phyloP scores from a whole-genome alignment of 2,888 invertebrate species.

The Limnephilus auricula region DNA sequence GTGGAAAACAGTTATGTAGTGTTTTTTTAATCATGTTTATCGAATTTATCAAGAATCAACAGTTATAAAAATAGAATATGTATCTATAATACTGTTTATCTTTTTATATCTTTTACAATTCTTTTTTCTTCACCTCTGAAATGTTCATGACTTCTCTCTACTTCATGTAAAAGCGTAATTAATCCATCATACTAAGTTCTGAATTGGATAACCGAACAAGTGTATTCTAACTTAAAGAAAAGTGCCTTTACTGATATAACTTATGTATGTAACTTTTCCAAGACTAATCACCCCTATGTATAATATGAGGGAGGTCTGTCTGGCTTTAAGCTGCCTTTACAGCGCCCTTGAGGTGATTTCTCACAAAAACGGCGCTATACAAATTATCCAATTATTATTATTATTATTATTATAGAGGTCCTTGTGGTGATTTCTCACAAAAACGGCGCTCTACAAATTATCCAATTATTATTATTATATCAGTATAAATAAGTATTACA shows the following conservation, averaged over 20 bases:
- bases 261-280: slow-evolving; percentile 59
- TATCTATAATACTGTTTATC: slow-evolving; percentile 10
- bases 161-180: slow-evolving; percentile 31
- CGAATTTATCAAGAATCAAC: background rate
- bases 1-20: background rate
- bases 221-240: slow-evolving; percentile 58
- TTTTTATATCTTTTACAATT: slow-evolving; percentile 40
- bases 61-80: slow-evolving; percentile 8
- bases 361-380: too few relatives aligned
- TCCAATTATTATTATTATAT: too few relatives aligned
- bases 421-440: too few relatives aligned
- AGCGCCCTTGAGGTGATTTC: too few relatives aligned
- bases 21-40: background rate
- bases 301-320: slow-evolving; percentile 46
- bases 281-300: slow-evolving; percentile 54
- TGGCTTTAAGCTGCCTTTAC: slow-evolving; percentile 65
- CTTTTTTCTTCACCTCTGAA: background rate
- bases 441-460: too few relatives aligned
- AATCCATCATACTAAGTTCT: slow-evolving; percentile 17
- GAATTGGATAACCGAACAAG: slow-evolving; percentile 12
- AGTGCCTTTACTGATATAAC: slow-evolving; percentile 63
- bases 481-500: too few relatives aligned
- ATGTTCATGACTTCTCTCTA: background rate
- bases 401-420: too few relatives aligned
- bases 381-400: too few relatives aligned